phyloP scores from a whole-genome alignment of 1,140 invertebrate species.

The Halesus radiatus region DNA sequence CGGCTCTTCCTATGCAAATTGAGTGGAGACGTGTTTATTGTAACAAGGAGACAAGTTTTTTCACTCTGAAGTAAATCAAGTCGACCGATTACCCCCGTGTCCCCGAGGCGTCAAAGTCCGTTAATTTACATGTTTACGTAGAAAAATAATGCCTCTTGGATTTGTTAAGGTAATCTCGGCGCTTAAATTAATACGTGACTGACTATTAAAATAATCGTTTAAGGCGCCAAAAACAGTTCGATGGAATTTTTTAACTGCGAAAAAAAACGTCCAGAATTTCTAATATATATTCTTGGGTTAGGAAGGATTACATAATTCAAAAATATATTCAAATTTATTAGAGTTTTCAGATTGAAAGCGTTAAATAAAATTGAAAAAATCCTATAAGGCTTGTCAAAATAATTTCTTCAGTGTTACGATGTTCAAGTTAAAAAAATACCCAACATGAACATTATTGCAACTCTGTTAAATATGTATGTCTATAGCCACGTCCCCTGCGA shows the following conservation, averaged over 20 bases:
- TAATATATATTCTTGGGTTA: too few species aligned
- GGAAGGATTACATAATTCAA: too few species aligned
- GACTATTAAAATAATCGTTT: not conserved
- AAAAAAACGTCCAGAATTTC: slow-evolving; percentile 3
- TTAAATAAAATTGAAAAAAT: too few species aligned
- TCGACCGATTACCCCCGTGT: slow-evolving; percentile 6
- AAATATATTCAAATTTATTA: too few species aligned
- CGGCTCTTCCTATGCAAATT: not conserved
- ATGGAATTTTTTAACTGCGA: not conserved
- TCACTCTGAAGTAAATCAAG: slow-evolving; percentile 20
- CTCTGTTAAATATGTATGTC: too few species aligned
- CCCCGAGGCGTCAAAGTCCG: not conserved
- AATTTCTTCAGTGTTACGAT: too few species aligned
- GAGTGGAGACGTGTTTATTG: slow-evolving; percentile 30
- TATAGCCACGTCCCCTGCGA: too few species aligned
- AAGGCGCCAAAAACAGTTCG: slow-evolving; percentile 2
- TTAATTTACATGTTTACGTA: slow-evolving; percentile 24
- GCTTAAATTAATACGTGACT: slow-evolving; percentile 8
- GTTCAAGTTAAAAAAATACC: too few species aligned
- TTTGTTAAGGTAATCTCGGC: slow-evolving; percentile 21
- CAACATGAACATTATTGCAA: too few species aligned
- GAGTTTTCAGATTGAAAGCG: too few species aligned
- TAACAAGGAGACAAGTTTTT: slow-evolving; percentile 17
- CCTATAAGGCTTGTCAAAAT: too few species aligned
- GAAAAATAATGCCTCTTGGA: not conserved